Base-by-base conservation (phyloP, 2,888 invertebrate genomes). In the Carcina quercana region DNA sequence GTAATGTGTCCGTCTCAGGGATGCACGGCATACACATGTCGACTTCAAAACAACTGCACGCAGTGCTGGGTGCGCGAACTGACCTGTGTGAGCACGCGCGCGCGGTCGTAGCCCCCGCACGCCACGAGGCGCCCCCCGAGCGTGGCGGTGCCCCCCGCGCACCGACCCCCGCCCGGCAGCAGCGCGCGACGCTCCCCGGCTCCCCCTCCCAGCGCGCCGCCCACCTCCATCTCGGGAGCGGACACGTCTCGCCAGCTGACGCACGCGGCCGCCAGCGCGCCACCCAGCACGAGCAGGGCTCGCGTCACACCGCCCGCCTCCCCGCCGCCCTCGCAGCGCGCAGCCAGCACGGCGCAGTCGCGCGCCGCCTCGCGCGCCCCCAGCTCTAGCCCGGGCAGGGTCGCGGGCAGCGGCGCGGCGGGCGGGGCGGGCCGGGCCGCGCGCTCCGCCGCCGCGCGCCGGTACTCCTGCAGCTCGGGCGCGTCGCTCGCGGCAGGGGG, bases 91-190 rank as follows among this genome's bases (percentile, higher is more conserved):
- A 95, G 80, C 61, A 94, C 95, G 63, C 94, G 93, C 24, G 91
- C 91, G 44, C 95, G 86, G 75, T 95, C 94, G 75, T 95, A 95
- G 5, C 82, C 80, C 87, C 93, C 95, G 75, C 93, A 92, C 37
- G 92, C 93, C 44, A 95, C 74, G 27, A 95, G 86, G 29, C 88
- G 88, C 26, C 89, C 89, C 45, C 88, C 86, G 35, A 92, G 74
- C 58, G 89, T 88, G 22, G 89, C 91, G 38, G 91, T 88, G 33
- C 94, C 95, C 33, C 89, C 88, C 29, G 93, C 91, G 74, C 93
- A 92, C 42, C 94, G 87, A 3, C 55, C 59, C 34, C 28, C 54
- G 45, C 88, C 86, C 36, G 92, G 74, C 58, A n/a, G 89, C 88
- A 24, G 89, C 91, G 33, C 94, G 95, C 34, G 89, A 88, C 30